phyloP scores from a whole-genome alignment of 2,888 invertebrate genomes.

The Amphipyra tragopoginis region DNA sequence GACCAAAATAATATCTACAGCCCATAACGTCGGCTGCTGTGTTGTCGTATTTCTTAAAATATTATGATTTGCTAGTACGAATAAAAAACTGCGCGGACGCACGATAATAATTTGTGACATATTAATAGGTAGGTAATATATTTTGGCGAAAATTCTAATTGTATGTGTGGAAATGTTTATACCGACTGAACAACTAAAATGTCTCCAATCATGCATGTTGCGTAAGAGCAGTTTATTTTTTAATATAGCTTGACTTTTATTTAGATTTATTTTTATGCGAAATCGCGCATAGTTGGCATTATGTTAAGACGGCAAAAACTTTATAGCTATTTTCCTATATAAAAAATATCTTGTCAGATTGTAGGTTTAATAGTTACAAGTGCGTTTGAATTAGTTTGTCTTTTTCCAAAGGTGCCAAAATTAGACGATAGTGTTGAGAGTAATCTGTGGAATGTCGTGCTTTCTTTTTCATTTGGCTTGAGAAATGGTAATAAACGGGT shows the following conservation, averaged over 20 bases:
- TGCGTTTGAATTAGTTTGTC: neutral
- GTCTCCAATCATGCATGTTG: conserved; percentile 67
- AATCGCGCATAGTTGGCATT: conserved; percentile 63
- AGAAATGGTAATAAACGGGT: too few relatives aligned
- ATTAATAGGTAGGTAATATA: conserved; percentile 58
- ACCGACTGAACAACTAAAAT: conserved; percentile 65
- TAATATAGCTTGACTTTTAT: conserved; percentile 66
- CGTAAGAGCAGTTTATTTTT: conserved; percentile 72
- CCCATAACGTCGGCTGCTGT: conserved; percentile 4
- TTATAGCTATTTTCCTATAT: conserved; percentile 46
- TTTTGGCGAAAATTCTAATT: conserved; percentile 63
- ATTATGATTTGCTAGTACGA: conserved; percentile 30
- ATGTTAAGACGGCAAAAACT: conserved; percentile 55
- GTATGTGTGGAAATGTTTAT: conserved; percentile 75
- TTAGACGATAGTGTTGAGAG: neutral
- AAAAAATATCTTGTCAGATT: conserved; percentile 39
- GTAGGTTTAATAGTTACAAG: conserved; percentile 10
- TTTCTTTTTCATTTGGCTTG: too few relatives aligned
- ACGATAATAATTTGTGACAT: conserved; percentile 40
- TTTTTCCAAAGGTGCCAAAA: neutral
- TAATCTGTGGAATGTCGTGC: too few relatives aligned
- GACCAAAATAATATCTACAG: conserved; percentile 2
- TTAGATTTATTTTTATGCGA: conserved; percentile 69
- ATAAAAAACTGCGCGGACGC: conserved; percentile 44
- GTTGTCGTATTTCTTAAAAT: conserved; percentile 12